Evolutionary conservation across 2,113 vertebrate species (phyloP).

Genomic region (Canis aureus): DNA sequence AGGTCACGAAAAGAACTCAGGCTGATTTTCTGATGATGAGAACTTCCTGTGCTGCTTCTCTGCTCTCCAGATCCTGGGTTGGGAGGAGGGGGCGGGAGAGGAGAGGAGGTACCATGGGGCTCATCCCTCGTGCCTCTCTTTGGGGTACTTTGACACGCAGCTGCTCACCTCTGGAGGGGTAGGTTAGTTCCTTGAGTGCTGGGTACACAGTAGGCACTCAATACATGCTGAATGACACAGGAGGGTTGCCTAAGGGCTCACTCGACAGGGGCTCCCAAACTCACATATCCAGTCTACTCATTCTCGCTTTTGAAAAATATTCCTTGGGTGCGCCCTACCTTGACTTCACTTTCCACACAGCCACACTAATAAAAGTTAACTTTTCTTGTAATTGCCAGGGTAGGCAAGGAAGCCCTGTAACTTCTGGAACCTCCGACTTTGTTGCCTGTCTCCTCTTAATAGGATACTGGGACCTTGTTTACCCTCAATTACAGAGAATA

Average conservation of each 20-base stretch:
- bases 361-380: not conserved
- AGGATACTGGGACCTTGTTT: not conserved
- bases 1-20: not conserved
- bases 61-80: not conserved
- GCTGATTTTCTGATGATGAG: not conserved
- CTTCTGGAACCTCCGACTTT: not conserved
- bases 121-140: rapidly evolving
- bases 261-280: not conserved
- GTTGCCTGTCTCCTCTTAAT: not conserved
- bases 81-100: not conserved
- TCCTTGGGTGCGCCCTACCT: not conserved
- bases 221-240: not conserved
- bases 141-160: not conserved
- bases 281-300: not conserved
- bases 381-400: not conserved
- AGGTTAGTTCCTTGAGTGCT: not conserved
- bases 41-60: not conserved
- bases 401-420: not conserved
- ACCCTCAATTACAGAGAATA: not conserved
- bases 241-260: not conserved
- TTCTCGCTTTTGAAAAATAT: not conserved
- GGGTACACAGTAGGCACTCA: not conserved
- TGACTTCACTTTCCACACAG: not conserved
- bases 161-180: not conserved
- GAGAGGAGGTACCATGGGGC: not conserved